These are phyloP conservation scores for Oreochromis niloticus DNA, from an alignment of 2,113 vertebrate genomes.

Conservation along the genomic window DNA sequence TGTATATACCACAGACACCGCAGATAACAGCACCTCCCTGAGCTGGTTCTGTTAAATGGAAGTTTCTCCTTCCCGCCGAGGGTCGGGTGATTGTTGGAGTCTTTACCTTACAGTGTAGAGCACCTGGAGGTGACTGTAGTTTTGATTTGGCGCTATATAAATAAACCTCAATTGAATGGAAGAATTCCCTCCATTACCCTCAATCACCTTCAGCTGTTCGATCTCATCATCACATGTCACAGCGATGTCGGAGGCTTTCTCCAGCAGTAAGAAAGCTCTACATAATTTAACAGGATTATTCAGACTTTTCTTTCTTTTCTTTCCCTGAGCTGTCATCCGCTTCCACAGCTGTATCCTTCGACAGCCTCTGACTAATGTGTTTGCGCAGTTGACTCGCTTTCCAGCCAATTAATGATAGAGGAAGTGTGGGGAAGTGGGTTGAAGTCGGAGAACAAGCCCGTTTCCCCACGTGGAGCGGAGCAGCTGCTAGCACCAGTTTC, in stretches of 20 bases:
- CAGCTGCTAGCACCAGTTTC: slow-evolving; percentile 1
- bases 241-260: rapidly evolving
- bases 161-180: not conserved
- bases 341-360: not conserved
- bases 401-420: slow-evolving; percentile 3
- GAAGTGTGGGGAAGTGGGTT: not conserved
- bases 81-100: not conserved
- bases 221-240: not conserved
- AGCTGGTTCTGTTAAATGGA: not conserved
- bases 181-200: not conserved
- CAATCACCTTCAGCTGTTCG: not conserved
- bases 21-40: not conserved
- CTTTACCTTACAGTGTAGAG: not conserved
- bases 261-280: not conserved
- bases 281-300: not conserved
- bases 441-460: not conserved
- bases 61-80: not conserved
- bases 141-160: not conserved
- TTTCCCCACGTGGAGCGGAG: not conserved
- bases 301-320: not conserved
- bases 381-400: slow-evolving; percentile 12
- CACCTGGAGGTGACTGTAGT: not conserved
- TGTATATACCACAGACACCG: rapidly evolving
- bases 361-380: not conserved
- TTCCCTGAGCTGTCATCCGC: not conserved